Conservation (phyloP, 1,140 invertebrate species). For the Andrena cerasifolii region DNA sequence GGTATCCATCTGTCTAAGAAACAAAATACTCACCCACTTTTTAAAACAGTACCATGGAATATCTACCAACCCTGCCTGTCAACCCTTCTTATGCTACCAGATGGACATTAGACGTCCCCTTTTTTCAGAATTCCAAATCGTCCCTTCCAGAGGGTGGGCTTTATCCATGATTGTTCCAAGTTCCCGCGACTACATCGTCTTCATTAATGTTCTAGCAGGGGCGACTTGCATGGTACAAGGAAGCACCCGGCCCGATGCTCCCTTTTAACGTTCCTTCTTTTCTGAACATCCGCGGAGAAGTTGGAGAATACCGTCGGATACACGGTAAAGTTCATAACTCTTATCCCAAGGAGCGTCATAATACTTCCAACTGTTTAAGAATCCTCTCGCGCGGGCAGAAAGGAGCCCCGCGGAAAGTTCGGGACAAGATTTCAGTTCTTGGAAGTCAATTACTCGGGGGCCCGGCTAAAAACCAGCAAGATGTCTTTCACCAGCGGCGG, state of each 20-base stretch:
- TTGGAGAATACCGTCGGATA: constrained; percentile 7
- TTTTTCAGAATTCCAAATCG: not conserved
- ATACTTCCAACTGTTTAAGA: constrained; percentile 53
- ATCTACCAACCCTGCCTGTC: too few species aligned
- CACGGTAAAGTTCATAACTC: constrained; percentile 24
- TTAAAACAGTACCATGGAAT: too few species aligned
- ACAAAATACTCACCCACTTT: too few species aligned
- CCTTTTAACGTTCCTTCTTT: not conserved
- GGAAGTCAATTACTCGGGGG: constrained; percentile 58
- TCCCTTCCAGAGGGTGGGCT: too few species aligned
- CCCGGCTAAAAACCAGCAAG: constrained; percentile 41
- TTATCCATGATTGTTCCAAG: not conserved
- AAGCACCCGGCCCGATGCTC: not conserved
- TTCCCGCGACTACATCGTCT: not conserved
- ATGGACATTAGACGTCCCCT: too few species aligned
- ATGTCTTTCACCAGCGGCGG: constrained; percentile 8
- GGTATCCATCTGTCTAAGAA: too few species aligned
- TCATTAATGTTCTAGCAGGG: not conserved
- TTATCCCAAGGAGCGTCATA: constrained; percentile 41
- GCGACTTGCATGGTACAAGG: not conserved
- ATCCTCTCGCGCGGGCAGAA: constrained; percentile 14
- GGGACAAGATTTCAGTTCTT: constrained; percentile 52
- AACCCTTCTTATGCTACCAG: too few species aligned
- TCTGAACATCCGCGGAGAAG: constrained; percentile 6
- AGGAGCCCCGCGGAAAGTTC: constrained; percentile 40